Conservation (phyloP, 2,888 invertebrate species). For the Hymenopus coronatus region DNA sequence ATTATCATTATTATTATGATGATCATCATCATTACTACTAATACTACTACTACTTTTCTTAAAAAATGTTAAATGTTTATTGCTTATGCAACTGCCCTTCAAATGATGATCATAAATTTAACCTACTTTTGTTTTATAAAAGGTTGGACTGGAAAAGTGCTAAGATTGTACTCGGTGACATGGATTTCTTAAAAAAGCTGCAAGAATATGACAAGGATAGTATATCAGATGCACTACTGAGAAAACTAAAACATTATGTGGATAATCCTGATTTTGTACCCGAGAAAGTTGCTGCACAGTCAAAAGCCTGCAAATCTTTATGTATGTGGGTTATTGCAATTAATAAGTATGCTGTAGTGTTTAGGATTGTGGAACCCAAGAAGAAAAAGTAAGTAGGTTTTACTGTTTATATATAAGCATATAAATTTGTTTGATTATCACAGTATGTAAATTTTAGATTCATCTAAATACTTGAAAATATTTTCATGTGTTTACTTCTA, state of each 20-base stretch:
- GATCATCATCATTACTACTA: too few species aligned
- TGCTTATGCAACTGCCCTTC: too few species aligned
- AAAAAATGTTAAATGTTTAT: too few species aligned
- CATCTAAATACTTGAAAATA: neutral
- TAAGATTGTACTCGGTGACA: constrained; percentile 75
- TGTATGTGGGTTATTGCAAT: constrained; percentile 92
- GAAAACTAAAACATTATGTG: constrained; percentile 78
- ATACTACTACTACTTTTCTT: too few species aligned
- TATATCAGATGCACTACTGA: constrained; percentile 70
- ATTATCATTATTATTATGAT: too few species aligned
- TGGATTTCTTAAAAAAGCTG: constrained; percentile 76
- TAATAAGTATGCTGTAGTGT: constrained; percentile 84
- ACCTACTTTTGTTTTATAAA: constrained; percentile 31
- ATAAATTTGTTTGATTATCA: neutral
- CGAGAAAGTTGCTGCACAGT: constrained; percentile 77
- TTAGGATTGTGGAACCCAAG: constrained; percentile 85
- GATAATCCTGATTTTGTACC: constrained; percentile 84
- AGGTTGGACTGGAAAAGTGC: constrained; percentile 87
- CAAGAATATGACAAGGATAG: constrained; percentile 86
- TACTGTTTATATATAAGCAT: constrained; percentile 9
- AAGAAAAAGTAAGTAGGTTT: constrained; percentile 59
- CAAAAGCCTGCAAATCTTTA: constrained; percentile 85
- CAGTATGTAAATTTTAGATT: neutral
- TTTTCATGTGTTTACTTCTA: neutral
- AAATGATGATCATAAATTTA: too few species aligned